phyloP scores from a whole-genome alignment of 2,888 invertebrate species.

The Archaeoteleia sp. region DNA sequence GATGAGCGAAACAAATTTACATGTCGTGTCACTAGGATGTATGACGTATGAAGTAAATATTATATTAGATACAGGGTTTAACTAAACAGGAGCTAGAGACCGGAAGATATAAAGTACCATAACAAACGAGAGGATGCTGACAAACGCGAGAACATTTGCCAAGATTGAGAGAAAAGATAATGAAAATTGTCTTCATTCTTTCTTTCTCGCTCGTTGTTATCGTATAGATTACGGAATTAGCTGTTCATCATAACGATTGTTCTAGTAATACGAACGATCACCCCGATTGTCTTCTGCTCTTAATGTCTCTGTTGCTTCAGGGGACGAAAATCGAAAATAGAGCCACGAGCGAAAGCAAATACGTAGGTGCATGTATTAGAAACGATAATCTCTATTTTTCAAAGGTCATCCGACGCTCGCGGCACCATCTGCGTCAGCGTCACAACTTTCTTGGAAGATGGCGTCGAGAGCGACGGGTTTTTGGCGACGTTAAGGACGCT shows the following conservation, averaged over 20 bases:
- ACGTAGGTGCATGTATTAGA: no score
- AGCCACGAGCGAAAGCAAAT: no score
- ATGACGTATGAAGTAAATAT: slow-evolving; percentile 45
- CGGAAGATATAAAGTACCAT: slow-evolving; percentile 8
- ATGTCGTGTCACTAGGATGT: slow-evolving; percentile 50
- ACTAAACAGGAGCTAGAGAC: slow-evolving; percentile 31
- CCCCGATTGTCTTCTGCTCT: slow-evolving; percentile 44
- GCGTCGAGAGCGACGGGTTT: slow-evolving; percentile 14
- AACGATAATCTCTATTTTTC: no score
- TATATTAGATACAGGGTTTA: slow-evolving; percentile 57
- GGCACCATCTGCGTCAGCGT: slow-evolving; percentile 6
- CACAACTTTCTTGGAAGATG: no score
- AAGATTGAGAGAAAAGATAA: no score
- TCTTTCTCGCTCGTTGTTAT: slow-evolving; percentile 52
- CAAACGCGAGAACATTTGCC: slow-evolving; percentile 11
- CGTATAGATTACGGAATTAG: slow-evolving; percentile 28
- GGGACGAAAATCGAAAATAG: no score
- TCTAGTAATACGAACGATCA: slow-evolving; percentile 48
- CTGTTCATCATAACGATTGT: slow-evolving; percentile 25
- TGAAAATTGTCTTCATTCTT: slow-evolving; percentile 45
- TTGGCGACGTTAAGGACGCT: slow-evolving; percentile 24
- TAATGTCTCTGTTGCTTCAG: no score
- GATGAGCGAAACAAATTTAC: slow-evolving; percentile 29
- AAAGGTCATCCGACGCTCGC: no score
- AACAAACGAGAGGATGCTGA: slow-evolving; percentile 16